Evolutionary conservation across 1,140 invertebrate genomes (phyloP), one percentile per base, ranked within the genome.

Genomic region (Ostrea edulis): DNA sequence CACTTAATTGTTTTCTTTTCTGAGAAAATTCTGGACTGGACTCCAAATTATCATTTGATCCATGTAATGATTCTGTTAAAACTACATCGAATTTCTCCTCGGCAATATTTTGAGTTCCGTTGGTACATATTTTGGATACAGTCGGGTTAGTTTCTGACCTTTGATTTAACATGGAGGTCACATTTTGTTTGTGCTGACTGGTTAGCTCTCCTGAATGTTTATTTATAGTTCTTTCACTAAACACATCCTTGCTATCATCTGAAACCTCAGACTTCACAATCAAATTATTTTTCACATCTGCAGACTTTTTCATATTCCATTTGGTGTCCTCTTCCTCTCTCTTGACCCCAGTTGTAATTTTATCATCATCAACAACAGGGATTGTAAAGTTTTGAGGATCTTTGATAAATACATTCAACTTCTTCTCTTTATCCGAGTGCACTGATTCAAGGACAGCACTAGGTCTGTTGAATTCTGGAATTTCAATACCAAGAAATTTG

Each of bases 391-490:
- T 25, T 55, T 71, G 29, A 65, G 85, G 29, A 65, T 92, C 91
- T 82, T 84, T 82, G 5, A 91, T 68, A 25, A 87, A 86, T 22
- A 92, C 86, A 86, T 88, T 90, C 29, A 89, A 35, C 11, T 82
- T 84, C 54, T 88, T 89, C 77, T 92, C 91, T 51, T 90, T 86
- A 20, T 77, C 65, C 62, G 93, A 91, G 86, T 94, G 91, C 58
- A 91, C 53, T 29, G 93, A 94, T 82, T 89, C 82, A 14, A 93
- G 77, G 22, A 87, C 55, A 20, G 92, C 87, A 35, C 54, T 51
- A 5, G 92, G 93, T 25, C 88, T 88, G 25, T 81, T 65, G 83
- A 90, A 94, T 14, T 90, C 85, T 25, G 92, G 92, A 54, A 94
- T 92, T 51, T 85, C 71, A 22, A 94, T 88, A 25, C 90, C 89